These are phyloP conservation scores for Mionectes olivaceus DNA, from an alignment of 2,797 vertebrate genomes.

Conservation along the genomic window DNA sequence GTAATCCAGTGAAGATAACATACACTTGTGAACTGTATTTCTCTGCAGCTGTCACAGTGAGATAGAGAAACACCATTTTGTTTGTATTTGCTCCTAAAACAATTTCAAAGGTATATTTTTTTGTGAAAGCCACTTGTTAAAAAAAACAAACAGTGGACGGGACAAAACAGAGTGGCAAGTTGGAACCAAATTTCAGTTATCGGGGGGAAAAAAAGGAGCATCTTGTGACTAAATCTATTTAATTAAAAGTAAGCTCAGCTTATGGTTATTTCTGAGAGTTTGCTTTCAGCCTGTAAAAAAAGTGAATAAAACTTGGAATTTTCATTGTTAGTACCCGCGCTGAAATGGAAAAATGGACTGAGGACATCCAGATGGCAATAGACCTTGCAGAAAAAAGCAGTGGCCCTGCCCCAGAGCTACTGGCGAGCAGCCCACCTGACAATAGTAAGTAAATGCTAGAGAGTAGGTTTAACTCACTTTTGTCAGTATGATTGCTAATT, in stretches of 20 bases:
- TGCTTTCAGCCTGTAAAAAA: not conserved
- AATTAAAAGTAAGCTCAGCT: not conserved
- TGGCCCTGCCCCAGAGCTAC: constrained; percentile 83
- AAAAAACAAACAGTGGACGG: not conserved
- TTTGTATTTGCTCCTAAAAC: not conserved
- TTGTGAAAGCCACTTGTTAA: not conserved
- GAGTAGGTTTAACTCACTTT: not conserved
- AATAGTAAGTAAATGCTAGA: constrained; percentile 84
- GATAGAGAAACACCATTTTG: not conserved
- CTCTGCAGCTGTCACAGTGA: not conserved
- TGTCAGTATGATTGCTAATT: not conserved
- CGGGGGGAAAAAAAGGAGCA: rapidly evolving
- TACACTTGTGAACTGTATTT: not conserved
- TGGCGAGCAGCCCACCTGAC: constrained; percentile 86
- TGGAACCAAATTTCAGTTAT: not conserved
- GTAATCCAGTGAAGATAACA: constrained; percentile 70
- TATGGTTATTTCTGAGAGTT: not conserved
- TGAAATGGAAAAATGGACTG: constrained; percentile 97
- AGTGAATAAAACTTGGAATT: not conserved
- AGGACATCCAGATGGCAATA: constrained; percentile 92
- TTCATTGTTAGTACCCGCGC: constrained; percentile 79
- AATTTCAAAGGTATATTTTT: not conserved
- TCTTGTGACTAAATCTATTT: not conserved
- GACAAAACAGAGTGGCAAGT: not conserved
- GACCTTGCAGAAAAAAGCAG: constrained; percentile 90